These are phyloP conservation scores for Diploptera punctata DNA, from an alignment of 2,888 invertebrate genomes.

Conservation along the genomic window DNA sequence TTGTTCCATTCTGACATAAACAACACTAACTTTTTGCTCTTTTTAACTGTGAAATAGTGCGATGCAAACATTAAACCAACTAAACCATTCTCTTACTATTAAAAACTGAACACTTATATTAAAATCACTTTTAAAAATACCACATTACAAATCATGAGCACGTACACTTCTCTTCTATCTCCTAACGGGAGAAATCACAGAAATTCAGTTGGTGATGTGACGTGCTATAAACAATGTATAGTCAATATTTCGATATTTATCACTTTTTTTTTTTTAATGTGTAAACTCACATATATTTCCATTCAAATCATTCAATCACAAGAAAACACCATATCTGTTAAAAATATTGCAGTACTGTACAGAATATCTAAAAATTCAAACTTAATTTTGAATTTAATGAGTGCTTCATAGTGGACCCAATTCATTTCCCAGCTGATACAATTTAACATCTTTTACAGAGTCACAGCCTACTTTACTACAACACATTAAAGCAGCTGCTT, in stretches of 20 bases:
- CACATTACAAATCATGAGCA: neutral
- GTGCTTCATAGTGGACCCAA: neutral
- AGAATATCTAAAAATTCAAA: slow-evolving; percentile 8
- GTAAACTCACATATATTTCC: neutral
- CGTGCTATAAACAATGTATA: neutral
- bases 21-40: neutral
- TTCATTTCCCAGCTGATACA: neutral
- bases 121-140: neutral
- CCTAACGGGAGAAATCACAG: neutral
- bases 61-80: neutral
- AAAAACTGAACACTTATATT: neutral
- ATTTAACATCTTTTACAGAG: neutral
- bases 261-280: neutral
- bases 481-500: neutral
- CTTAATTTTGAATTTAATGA: neutral
- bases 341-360: neutral
- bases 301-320: neutral
- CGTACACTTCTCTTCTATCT: neutral
- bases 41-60: neutral
- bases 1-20: neutral
- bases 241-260: neutral
- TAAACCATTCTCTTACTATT: neutral
- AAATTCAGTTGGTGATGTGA: neutral
- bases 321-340: neutral
- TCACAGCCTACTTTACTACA: neutral